These are phyloP conservation scores for Dioctria rufipes DNA, from an alignment of 2,888 invertebrate genomes.

Conservation along the genomic window DNA sequence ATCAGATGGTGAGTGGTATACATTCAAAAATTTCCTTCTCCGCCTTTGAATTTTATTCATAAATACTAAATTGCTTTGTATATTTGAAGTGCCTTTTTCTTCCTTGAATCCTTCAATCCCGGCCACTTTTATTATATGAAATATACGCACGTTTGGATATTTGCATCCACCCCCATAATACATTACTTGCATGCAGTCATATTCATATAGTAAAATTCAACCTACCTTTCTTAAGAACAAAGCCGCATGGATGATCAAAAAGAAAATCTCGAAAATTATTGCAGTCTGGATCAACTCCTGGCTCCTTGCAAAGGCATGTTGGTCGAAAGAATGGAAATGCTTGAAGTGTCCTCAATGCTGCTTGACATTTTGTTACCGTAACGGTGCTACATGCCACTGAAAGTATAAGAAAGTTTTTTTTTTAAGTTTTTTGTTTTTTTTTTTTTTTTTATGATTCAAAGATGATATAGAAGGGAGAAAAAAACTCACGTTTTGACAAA, in stretches of 20 bases:
- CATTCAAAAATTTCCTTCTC: not conserved
- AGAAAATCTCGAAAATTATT: constrained; percentile 94
- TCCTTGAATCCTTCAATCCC: constrained; percentile 1
- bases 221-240: constrained; percentile 91
- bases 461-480: constrained; percentile 9
- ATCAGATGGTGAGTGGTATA: not conserved
- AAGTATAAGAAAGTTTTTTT: constrained; percentile 65
- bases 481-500: constrained; percentile 43
- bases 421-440: not conserved
- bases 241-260: constrained; percentile 94
- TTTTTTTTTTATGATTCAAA: not conserved
- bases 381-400: constrained; percentile 94
- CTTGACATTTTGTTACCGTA: constrained; percentile 94
- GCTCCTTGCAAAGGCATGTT: constrained; percentile 92
- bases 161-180: not conserved
- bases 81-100: constrained; percentile 8
- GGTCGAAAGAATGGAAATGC: constrained; percentile 95
- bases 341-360: constrained; percentile 89
- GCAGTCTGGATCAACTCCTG: constrained; percentile 91
- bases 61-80: constrained; percentile 46
- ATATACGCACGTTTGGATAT: not conserved
- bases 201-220: constrained; percentile 51
- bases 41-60: not conserved
- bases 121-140: not conserved
- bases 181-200: constrained; percentile 4